Evolutionary conservation across 2,888 invertebrate genomes (phyloP), one percentile per base, ranked within the genome.

Genomic region (Temnothorax unifasciatus): DNA sequence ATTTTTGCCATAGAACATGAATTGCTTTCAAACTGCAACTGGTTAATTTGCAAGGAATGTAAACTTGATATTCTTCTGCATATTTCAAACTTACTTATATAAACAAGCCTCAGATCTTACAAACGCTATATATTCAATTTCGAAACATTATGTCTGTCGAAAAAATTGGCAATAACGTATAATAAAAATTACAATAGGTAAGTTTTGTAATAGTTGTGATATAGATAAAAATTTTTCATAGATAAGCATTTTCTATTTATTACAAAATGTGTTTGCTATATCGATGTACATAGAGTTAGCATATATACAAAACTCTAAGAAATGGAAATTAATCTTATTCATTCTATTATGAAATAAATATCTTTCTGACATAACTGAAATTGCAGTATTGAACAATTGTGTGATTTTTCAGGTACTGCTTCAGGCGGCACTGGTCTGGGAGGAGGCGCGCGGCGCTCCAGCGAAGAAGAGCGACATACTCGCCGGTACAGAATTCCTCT

Each of bases 401-500:
- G 9, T 68, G 25, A 4, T 71, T 64, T 92, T 92, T 52, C 91
- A 95, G 95, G 90, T 95, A 91, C 91, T 94, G 90, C 90, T 94
- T 66, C 93, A 94, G 86, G 90, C 93, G 85, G 86, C 91, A 87
- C 87, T 94, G 75, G 88, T 94, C 38, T 92, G 92, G 93, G 92
- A 94, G 75, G 90, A 92, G 83, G 89, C 87, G 73, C 85, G 63
- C 54, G 91, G 92, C 47, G 93, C 93, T 54, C 92, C 93, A 21
- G 88, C 89, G 84, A 93, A 92, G 64, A 92, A 93, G 68, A 94
- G 92, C 92, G 96, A 96, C 91, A 93, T 95, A 66, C 90, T 95
- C 66, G 95, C 95, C 66, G 95, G 95, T 82, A 94, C 95, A 47
- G 95, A 95, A 89, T 95, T 95, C 91, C 93, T 95, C 25, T 95